Evolutionary conservation across 2,797 vertebrate species (phyloP).

Genomic region (Peromyscus attwateri): DNA sequence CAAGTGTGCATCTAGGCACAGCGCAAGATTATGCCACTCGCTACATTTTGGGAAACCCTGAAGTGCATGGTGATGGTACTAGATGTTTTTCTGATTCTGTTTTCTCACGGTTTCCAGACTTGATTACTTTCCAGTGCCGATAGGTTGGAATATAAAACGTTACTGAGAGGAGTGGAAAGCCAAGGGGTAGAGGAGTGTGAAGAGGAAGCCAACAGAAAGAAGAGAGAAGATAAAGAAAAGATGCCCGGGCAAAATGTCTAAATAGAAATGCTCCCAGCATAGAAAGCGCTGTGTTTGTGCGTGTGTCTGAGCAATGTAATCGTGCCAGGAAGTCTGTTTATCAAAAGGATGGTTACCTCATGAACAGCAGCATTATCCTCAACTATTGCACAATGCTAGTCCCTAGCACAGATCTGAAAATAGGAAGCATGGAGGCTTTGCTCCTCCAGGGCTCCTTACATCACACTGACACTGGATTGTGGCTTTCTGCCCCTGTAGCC

Average conservation of each 20-base stretch:
- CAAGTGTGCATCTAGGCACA: neutral
- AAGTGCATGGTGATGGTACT: neutral
- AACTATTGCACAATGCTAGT: neutral
- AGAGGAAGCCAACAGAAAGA: neutral
- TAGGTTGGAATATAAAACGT: neutral
- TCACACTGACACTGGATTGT: neutral
- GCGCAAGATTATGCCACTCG: neutral
- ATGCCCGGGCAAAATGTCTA: neutral
- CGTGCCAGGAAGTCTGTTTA: slow-evolving; percentile 55
- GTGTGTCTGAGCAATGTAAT: neutral
- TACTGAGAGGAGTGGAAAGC: neutral
- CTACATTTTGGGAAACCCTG: neutral
- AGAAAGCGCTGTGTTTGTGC: neutral
- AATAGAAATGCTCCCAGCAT: neutral
- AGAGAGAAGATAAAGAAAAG: neutral
- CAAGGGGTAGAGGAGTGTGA: neutral
- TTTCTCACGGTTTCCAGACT: slow-evolving; percentile 8
- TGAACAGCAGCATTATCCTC: neutral
- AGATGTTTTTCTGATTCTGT: neutral
- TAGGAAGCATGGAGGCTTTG: neutral
- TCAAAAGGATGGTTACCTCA: slow-evolving; percentile 44
- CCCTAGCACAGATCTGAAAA: neutral
- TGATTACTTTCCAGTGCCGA: neutral
- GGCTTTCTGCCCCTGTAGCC: neutral
- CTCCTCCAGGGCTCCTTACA: neutral